Conservation (phyloP, 2,113 vertebrate species). For the Petaurus breviceps region DNA sequence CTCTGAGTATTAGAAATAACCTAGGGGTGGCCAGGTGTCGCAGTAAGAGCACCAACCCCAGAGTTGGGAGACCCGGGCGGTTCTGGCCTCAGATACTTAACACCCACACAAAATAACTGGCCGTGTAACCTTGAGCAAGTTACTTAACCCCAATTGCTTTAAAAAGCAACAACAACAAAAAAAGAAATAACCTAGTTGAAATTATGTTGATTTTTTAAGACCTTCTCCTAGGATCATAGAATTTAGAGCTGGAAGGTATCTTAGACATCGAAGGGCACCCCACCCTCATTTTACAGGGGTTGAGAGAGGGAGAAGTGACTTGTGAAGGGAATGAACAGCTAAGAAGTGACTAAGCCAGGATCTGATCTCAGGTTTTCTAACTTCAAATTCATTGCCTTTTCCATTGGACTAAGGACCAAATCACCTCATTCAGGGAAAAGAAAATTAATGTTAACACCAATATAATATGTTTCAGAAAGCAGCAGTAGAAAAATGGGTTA, state of each 20-base stretch:
- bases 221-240: neutral
- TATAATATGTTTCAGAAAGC: neutral
- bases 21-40: no score
- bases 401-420: neutral
- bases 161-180: no score
- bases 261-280: neutral
- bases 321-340: neutral
- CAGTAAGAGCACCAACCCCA: no score
- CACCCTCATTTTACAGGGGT: neutral
- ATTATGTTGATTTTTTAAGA: neutral
- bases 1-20: neutral
- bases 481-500: neutral
- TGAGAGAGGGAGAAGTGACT: neutral
- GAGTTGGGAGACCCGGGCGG: no score
- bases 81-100: no score
- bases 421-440: neutral
- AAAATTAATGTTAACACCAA: neutral
- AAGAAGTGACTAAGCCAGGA: neutral
- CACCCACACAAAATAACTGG: no score
- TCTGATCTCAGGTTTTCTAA: neutral
- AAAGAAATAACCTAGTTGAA: neutral
- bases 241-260: neutral
- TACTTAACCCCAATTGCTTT: no score
- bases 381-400: neutral
- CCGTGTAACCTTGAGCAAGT: no score